Base-by-base conservation (phyloP, 2,797 vertebrate genomes). In the Lagorchestes hirsutus region DNA sequence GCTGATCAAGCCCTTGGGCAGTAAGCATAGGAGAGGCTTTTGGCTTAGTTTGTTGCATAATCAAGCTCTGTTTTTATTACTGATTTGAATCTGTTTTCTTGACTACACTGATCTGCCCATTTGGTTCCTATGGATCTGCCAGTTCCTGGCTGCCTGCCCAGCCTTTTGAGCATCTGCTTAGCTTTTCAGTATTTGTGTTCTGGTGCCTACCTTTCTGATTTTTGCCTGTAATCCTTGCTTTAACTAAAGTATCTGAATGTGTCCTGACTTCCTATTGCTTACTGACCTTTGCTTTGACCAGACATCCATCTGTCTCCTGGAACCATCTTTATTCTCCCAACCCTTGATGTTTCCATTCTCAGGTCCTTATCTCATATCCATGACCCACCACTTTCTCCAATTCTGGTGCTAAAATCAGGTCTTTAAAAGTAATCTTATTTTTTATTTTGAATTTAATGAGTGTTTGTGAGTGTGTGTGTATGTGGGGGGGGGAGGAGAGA, bases 401-500 rank as follows among this genome's bases (percentile, higher is more conserved):
- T 27, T 10, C 22, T 87, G 18, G 40, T 50, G 74, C 40, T 46
- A 82, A 82, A 87, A 87, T 50, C 40, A 87, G 24, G 22, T 0
- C 40, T 46, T 50, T 82, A 82, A 82, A 82, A 82, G 46, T 82
- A 82, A 40, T 67, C 40, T n/a, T 74, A 46, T 40, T 87, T 87
- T 87, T 87, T 27, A 46, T 87, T 50, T 10, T 87, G 22, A 87
- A 87, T 50, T 87, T 87, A 27, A 46, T 87, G 40, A 82, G n/a
- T 5, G 18, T 27, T 22, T 40, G 74, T 40, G 40, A 3, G 40
- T 40, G n/a, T 2, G 5, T 18, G 62, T n/a, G 34, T n/a, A 8
- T 58, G 57, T 58, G 57, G 4, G 1, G 0, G 14, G 0, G 12
- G 0, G 62, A 0, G 62, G 3, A 1, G 62, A n/a, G 24, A 87